Base-by-base conservation (phyloP, 2,888 invertebrate species). In the Limnephilus auricula region DNA sequence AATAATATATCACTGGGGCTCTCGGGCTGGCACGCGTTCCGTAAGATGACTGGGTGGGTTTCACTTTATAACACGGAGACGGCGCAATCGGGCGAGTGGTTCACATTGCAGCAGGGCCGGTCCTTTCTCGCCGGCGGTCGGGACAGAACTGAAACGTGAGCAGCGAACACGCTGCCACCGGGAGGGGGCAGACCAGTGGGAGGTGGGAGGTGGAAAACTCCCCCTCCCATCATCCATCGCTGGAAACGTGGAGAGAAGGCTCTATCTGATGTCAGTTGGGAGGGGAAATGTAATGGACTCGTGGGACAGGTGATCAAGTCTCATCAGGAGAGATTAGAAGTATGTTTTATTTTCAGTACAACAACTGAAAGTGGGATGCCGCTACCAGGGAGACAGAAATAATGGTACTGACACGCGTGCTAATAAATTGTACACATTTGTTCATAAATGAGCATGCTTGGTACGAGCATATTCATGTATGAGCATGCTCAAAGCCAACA, bases 51-150 rank as follows among this genome's bases (percentile, higher is more conserved):
- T 82, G 65, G 50, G 30, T 30, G 34, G 84, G 84, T 31, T 90
- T 84, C 40, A 78, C 84, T 85, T 50, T 83, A 82, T 82, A 34
- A 89, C 40, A 32, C 84, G 90, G 83, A 79, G 32, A 89, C 89
- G 80, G 88, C 84, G 89, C 82, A 65, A 78, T 31, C 65, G 34
- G 65, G 92, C 92, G 90, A 91, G 40, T 91, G 90, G 92, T 91
- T 92, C 92, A 92, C 92, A 92, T 92, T 89, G 92, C 92, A 92
- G 25, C 40, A 65, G 34, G 89, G 91, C 91, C 92, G 92, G 90
- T 90, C 84, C 78, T 45, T 34, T 40, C 90, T 79, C 89, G 82
- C 92, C 92, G 92, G 91, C 92, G 90, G 88, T 50, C 92, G 91
- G 86, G 79, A 83, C 91, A 88, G 87, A 90, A 92, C 92, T 92